Percentiles rank a stretch among this genome's conserved stretches.
Evolutionary conservation across 2,797 vertebrate species (phyloP).

Genomic region (Parotocinclus haroldoi): DNA sequence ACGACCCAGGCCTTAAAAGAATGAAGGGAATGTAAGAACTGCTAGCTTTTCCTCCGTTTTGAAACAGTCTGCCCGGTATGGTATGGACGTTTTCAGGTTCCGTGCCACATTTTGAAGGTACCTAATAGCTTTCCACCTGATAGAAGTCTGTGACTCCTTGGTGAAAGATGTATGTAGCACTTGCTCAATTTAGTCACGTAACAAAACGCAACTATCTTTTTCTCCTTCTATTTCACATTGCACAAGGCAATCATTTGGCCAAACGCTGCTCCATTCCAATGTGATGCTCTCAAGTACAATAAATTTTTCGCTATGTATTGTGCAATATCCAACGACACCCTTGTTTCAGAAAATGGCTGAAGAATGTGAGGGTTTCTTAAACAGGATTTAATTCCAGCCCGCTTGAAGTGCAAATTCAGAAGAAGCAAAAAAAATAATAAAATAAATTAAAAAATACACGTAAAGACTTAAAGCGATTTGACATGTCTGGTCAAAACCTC

Average conservation of each 20-base stretch:
- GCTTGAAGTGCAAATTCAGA: too few relatives aligned
- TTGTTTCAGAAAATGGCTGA: slow-evolving; percentile 24
- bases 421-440: too few relatives aligned
- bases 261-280: slow-evolving; percentile 49
- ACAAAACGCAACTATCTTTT: background rate
- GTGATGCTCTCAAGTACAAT: slow-evolving; percentile 35
- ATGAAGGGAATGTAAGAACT: too few relatives aligned
- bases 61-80: slow-evolving; percentile 1
- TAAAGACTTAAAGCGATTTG: too few relatives aligned
- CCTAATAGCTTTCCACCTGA: slow-evolving; percentile 16
- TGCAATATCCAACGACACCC: slow-evolving; percentile 48
- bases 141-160: slow-evolving; percentile 29
- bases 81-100: slow-evolving; percentile 24
- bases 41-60: too few relatives aligned
- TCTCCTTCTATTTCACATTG: slow-evolving; percentile 40
- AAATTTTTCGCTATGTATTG: slow-evolving; percentile 31
- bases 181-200: slow-evolving; percentile 27
- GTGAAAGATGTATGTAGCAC: slow-evolving; percentile 44
- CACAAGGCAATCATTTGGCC: slow-evolving; percentile 51
- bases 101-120: slow-evolving; percentile 32
- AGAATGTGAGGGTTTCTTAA: slow-evolving; percentile 24
- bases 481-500: too few relatives aligned
- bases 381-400: too few relatives aligned
- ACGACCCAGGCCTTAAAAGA: too few relatives aligned
- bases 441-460: too few relatives aligned